Evolutionary conservation across 2,113 vertebrate genomes (phyloP).

Genomic region (Panthera tigris): DNA sequence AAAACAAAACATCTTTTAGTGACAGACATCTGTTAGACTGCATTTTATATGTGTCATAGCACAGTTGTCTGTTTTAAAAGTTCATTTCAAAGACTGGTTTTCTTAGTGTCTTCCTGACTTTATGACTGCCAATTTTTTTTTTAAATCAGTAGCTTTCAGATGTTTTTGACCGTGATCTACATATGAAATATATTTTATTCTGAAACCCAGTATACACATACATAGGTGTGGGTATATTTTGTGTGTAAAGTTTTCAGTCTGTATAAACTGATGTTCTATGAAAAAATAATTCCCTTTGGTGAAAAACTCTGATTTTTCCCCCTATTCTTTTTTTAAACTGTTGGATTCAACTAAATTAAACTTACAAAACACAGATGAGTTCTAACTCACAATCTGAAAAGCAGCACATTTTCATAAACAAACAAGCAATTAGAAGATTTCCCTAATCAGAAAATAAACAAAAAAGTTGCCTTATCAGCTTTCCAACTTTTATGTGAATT

Average conservation of each 20-base stretch:
- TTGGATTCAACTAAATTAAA: slow-evolving; percentile 6
- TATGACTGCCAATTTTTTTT: neutral
- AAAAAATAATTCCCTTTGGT: neutral
- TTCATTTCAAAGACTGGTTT: neutral
- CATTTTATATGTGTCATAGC: neutral
- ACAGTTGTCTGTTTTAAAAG: neutral
- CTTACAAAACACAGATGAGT: neutral
- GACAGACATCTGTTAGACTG: neutral
- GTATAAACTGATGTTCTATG: neutral
- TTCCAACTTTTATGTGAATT: neutral
- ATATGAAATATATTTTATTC: neutral
- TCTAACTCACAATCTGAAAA: neutral
- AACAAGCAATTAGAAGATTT: neutral
- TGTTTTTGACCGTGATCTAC: neutral
- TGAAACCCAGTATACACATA: neutral
- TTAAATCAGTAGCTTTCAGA: neutral
- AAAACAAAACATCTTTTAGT: slow-evolving; percentile 16
- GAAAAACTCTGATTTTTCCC: neutral
- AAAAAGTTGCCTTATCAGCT: neutral
- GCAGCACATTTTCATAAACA: neutral
- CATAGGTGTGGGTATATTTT: neutral
- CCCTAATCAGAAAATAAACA: neutral
- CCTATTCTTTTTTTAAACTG: neutral
- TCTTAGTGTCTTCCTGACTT: neutral
- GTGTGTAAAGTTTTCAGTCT: neutral